Evolutionary conservation across 2,797 vertebrate species (phyloP).

Genomic region (Falco rusticolus): DNA sequence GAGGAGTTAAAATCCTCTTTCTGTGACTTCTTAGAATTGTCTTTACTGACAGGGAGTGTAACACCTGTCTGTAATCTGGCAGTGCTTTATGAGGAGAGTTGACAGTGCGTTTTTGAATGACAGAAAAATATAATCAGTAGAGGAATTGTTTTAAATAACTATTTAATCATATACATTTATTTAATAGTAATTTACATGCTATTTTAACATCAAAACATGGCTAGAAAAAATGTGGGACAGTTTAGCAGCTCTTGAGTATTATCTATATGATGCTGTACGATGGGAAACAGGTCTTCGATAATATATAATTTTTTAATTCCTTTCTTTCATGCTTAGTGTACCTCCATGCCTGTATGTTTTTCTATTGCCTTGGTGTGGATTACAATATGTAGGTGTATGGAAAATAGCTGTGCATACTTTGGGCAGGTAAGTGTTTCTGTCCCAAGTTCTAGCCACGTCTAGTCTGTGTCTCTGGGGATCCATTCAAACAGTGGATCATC

Average conservation of each 20-base stretch:
- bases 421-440: not conserved
- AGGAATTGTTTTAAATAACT: not conserved
- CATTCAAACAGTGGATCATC: accelerated
- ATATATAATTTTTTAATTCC: not conserved
- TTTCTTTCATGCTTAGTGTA: not conserved
- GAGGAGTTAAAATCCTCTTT: not conserved
- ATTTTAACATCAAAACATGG: not conserved
- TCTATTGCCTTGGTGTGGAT: not conserved
- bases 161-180: not conserved
- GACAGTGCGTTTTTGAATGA: not conserved
- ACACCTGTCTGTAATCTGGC: not conserved
- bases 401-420: accelerated
- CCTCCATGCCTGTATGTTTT: not conserved
- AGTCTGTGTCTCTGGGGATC: not conserved
- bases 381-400: not conserved
- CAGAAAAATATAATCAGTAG: not conserved
- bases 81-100: not conserved
- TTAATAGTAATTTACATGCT: not conserved
- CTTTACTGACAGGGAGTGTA: not conserved
- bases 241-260: not conserved
- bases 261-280: not conserved
- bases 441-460: not conserved
- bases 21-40: not conserved
- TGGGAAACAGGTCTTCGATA: not conserved
- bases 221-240: not conserved